phyloP scores from a whole-genome alignment of 1,140 invertebrate genomes.

The Papilio polyxenes region DNA sequence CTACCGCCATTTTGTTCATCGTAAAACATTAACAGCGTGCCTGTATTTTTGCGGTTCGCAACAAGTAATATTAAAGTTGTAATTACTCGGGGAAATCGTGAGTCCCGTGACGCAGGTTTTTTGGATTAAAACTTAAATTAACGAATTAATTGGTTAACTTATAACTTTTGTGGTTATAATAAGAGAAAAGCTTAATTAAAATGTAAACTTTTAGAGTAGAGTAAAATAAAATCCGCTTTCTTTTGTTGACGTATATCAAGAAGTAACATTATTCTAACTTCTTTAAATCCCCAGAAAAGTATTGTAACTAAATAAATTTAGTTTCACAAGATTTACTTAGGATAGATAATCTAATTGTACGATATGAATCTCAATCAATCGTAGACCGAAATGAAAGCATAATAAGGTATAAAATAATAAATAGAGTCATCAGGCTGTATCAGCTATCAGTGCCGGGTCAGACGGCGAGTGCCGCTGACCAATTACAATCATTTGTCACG shows the following conservation, averaged over 20 bases:
- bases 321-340: background rate
- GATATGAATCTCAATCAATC: background rate
- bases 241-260: too few species aligned
- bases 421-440: slow-evolving; percentile 23
- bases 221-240: too few species aligned
- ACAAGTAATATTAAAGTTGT: slow-evolving; percentile 59
- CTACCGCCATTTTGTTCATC: slow-evolving; percentile 54
- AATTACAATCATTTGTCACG: slow-evolving; percentile 65
- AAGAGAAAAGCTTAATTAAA: too few species aligned
- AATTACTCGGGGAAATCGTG: slow-evolving; percentile 38
- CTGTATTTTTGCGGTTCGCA: slow-evolving; percentile 54
- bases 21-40: slow-evolving; percentile 56
- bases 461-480: slow-evolving; percentile 55
- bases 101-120: background rate
- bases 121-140: background rate
- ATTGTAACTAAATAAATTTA: background rate
- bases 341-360: background rate
- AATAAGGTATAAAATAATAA: slow-evolving; percentile 23
- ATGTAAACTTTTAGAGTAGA: too few species aligned
- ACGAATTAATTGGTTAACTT: background rate
- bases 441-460: slow-evolving; percentile 22
- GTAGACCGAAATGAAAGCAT: background rate
- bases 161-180: background rate
- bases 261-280: too few species aligned
- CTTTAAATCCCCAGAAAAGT: background rate